These are phyloP conservation scores for Scaptomyza montana DNA, from an alignment of 1,140 invertebrate genomes.

Conservation along the genomic window DNA sequence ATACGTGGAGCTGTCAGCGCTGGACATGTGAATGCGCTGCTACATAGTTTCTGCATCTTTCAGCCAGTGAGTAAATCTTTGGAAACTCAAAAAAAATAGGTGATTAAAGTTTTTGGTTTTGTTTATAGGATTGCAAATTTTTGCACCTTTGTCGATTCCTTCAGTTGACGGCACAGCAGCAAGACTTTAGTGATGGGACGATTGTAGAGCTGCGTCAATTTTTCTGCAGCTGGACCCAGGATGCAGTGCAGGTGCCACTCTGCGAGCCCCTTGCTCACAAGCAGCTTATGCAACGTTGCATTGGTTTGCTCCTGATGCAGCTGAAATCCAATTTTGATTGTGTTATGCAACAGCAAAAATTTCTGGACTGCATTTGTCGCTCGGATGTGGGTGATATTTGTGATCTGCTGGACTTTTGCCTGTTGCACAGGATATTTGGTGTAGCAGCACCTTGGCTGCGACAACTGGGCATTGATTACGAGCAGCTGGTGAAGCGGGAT, in stretches of 20 bases:
- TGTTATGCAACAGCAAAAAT: conserved; percentile 65
- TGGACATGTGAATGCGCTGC: conserved; percentile 84
- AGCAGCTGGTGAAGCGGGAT: conserved; percentile 56
- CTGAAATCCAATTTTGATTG: conserved; percentile 72
- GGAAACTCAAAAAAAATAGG: background rate
- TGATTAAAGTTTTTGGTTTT: background rate
- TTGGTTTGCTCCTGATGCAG: conserved; percentile 62
- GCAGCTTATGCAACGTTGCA: conserved; percentile 67
- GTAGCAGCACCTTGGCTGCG: conserved; percentile 61
- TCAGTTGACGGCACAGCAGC: conserved; percentile 57
- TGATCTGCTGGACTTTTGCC: conserved; percentile 74
- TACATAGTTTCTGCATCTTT: conserved; percentile 85
- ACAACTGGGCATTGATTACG: conserved; percentile 52
- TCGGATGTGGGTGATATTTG: conserved; percentile 78
- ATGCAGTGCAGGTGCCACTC: conserved; percentile 64
- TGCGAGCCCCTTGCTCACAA: conserved; percentile 47
- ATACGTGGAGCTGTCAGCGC: conserved; percentile 83
- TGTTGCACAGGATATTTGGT: conserved; percentile 65
- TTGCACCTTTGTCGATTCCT: conserved; percentile 69
- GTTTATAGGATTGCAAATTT: conserved; percentile 56
- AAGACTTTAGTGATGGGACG: conserved; percentile 64
- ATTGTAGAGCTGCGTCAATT: conserved; percentile 71
- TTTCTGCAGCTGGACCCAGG: conserved; percentile 70
- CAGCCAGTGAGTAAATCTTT: conserved; percentile 66
- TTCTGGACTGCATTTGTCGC: conserved; percentile 72